phyloP scores from a whole-genome alignment of 2,888 invertebrate genomes.

The Xanthia icteritia region DNA sequence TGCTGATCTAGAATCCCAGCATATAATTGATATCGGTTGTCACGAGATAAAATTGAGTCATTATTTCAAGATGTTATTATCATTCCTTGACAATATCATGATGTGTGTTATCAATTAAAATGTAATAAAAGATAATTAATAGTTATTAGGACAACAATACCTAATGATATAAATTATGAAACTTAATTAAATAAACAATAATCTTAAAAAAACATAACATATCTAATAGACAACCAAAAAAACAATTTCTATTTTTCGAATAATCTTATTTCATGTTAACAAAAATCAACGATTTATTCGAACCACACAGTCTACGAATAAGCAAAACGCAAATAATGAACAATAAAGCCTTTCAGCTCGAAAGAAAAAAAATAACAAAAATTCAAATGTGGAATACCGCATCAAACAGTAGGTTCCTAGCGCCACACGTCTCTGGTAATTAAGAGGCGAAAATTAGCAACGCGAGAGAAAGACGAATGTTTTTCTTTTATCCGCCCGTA shows the following conservation, averaged over 20 bases:
- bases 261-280: not conserved
- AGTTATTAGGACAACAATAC: not conserved
- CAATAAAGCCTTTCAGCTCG: not conserved
- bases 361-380: conserved; percentile 27
- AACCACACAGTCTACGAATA: not conserved
- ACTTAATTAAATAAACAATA: not conserved
- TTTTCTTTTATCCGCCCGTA: conserved; percentile 77
- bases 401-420: conserved; percentile 68
- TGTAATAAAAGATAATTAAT: conserved; percentile 29
- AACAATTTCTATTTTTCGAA: not conserved
- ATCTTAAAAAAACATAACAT: not conserved
- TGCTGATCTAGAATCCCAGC: conserved; percentile 59
- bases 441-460: conserved; percentile 84
- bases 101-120: conserved; percentile 53
- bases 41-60: conserved; percentile 59
- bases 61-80: conserved; percentile 45
- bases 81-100: conserved; percentile 23
- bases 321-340: conserved; percentile 10
- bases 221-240: not conserved
- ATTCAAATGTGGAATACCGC: conserved; percentile 68
- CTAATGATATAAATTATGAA: not conserved
- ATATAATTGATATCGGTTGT: conserved; percentile 62
- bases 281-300: conserved; percentile 10
- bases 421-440: conserved; percentile 75
- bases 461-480: conserved; percentile 75